Evolutionary conservation across 2,888 invertebrate species (phyloP).

Genomic region (Melieria omissa): DNA sequence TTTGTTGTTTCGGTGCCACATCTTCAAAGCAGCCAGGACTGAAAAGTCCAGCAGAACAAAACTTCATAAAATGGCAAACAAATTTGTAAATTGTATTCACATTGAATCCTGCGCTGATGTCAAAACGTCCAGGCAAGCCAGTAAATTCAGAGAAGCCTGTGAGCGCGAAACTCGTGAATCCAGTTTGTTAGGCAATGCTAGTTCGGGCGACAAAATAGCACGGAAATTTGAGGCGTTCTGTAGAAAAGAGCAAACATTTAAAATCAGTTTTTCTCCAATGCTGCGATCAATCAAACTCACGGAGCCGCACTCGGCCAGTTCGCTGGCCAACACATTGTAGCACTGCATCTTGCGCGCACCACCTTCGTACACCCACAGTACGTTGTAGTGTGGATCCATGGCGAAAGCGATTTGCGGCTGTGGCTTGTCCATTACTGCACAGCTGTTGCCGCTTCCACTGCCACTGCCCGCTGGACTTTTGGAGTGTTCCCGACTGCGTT

Average conservation of each 20-base stretch:
- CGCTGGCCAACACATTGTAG: constrained; percentile 86
- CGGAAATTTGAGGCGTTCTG: constrained; percentile 63
- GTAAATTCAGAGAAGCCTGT: constrained; percentile 89
- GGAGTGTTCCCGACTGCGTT: constrained; percentile 48
- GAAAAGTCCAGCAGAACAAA: background rate
- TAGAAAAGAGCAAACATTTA: constrained; percentile 17
- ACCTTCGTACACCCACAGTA: constrained; percentile 90
- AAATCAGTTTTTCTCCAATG: background rate
- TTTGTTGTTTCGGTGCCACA: constrained; percentile 57
- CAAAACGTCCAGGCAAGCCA: constrained; percentile 90
- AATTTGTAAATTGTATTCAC: constrained; percentile 56
- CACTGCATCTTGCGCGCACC: constrained; percentile 73
- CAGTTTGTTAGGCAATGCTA: constrained; percentile 80
- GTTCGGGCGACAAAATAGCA: constrained; percentile 81
- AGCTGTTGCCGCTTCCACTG: constrained; percentile 24
- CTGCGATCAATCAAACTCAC: constrained; percentile 48
- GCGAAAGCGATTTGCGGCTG: constrained; percentile 65
- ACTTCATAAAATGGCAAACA: background rate
- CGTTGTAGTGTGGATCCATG: constrained; percentile 91
- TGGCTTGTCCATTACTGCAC: constrained; percentile 50
- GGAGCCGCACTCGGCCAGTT: constrained; percentile 67
- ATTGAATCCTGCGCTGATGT: constrained; percentile 82
- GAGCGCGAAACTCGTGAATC: constrained; percentile 81
- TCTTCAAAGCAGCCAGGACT: constrained; percentile 65
- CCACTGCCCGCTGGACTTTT: constrained; percentile 43